Base-by-base conservation (phyloP, 64 coral and sea anemone genomes). In the Catalaphyllia jardinei region DNA sequence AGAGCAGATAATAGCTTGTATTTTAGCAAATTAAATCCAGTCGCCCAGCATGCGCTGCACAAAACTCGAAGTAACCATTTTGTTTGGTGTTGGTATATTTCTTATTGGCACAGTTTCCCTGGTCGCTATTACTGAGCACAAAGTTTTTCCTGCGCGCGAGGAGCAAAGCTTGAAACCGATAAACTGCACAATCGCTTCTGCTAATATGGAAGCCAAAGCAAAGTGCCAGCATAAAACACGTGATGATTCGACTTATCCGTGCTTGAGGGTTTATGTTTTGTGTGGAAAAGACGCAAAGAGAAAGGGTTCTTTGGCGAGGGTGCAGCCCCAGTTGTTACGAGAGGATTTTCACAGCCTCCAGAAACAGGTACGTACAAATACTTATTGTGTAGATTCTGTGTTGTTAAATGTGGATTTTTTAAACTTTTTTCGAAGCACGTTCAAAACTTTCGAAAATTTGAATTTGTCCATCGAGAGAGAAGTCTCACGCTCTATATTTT, bases 141-240 rank as follows among this genome's bases (percentile, higher is more conserved):
- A 22, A 2, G 63, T 85, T 1, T 85, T 85, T 13, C 81, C 81
- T 4, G 81, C 81, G 14, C 63, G 33, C 38, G 62, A 69, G 22
- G 81, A 85, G 81, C 81, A 85, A 85, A 71, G 14, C 18, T 85
- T 85, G 22, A 85, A 71, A 85, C 63, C 30, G 51, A 85, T 85
- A 85, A 85, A 85, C 22, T 85, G 81, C 27, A 85, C 81, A 8
- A 85, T 85, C 19, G 22, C 38, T 17, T 85, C 81, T 29, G 63
- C 38, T 5, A 35, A 85, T 69, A 71, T 85, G 81, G 39, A 85
- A 31, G n/a, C 25, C 10, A 71, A 14, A 71, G 63, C 42, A 28
- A 85, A 85, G 25, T 85, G 81, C 63, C 5, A 61, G 22, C 18
- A 85, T 42, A 85, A 71, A 33, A 71, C 49, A 69, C 62, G 27